Conservation (phyloP, 2,888 invertebrate species). For the Phaedon cochleariae region DNA sequence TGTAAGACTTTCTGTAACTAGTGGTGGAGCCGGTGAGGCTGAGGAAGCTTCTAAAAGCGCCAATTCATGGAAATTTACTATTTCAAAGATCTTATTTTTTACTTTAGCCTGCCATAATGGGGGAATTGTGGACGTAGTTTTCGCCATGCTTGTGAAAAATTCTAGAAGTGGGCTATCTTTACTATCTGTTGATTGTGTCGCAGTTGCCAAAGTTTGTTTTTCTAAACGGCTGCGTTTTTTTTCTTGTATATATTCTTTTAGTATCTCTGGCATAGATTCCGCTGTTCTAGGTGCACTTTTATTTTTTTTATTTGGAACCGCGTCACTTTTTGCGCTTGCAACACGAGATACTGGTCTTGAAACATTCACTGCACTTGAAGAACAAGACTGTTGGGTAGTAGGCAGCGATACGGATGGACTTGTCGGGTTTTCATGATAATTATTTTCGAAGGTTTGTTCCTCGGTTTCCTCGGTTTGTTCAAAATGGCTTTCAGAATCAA, state of each 20-base stretch:
- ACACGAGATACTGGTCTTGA: slow-evolving; percentile 14
- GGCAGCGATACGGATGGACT: slow-evolving; percentile 27
- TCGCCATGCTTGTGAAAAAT: slow-evolving; percentile 5
- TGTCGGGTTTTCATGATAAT: slow-evolving; percentile 16
- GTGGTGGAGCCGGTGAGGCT: slow-evolving; percentile 24
- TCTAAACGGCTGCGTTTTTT: slow-evolving; percentile 16
- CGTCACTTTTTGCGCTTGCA: slow-evolving; percentile 19
- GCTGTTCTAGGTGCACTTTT: slow-evolving; percentile 7
- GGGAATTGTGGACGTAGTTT: background rate
- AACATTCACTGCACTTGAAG: slow-evolving; percentile 24
- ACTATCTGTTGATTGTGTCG: slow-evolving; percentile 11
- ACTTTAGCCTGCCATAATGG: slow-evolving; percentile 7
- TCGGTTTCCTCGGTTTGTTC: slow-evolving; percentile 23
- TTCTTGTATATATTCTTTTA: slow-evolving; percentile 16
- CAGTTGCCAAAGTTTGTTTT: slow-evolving; percentile 12
- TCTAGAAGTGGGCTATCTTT: slow-evolving; percentile 12
- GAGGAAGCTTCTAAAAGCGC: slow-evolving; percentile 24
- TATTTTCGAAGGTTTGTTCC: slow-evolving; percentile 16
- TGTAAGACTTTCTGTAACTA: slow-evolving; percentile 9
- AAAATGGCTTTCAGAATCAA: slow-evolving; percentile 12
- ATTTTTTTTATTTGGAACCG: slow-evolving; percentile 18
- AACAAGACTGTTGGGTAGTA: slow-evolving; percentile 26
- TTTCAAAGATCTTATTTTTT: slow-evolving; percentile 18
- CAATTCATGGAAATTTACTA: slow-evolving; percentile 25
- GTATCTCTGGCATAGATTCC: slow-evolving; percentile 17